Evolutionary conservation across 2,113 vertebrate species (phyloP).

Genomic region (Ammodytes dubius): DNA sequence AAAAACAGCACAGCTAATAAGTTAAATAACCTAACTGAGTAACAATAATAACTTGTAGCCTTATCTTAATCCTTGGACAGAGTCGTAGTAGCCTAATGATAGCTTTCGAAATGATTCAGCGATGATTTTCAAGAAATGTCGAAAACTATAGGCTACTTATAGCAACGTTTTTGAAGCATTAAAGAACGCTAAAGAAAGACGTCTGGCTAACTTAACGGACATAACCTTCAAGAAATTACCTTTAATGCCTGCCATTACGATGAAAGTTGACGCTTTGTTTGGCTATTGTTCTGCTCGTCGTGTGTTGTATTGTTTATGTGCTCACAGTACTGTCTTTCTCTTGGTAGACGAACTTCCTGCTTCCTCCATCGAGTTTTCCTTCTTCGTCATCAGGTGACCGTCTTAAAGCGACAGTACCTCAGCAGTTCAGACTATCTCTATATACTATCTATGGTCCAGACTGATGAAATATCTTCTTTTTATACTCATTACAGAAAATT

Average conservation of each 20-base stretch:
- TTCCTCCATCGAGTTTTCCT: constrained; percentile 58
- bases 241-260: constrained; percentile 85
- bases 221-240: constrained; percentile 61
- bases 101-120: constrained; percentile 35
- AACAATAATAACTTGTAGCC: not conserved
- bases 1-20: not conserved
- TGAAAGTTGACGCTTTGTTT: constrained; percentile 2
- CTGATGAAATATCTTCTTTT: too few species aligned
- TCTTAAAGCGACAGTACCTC: constrained; percentile 73
- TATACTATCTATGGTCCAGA: too few species aligned
- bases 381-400: constrained; percentile 50
- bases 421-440: too few species aligned
- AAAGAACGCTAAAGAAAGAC: not conserved
- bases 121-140: not conserved
- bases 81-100: not conserved
- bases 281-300: constrained; percentile 41
- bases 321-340: constrained; percentile 7
- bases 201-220: not conserved
- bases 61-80: not conserved
- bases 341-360: constrained; percentile 63
- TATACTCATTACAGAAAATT: too few species aligned
- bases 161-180: constrained; percentile 8
- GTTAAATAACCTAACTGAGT: not conserved
- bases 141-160: not conserved
- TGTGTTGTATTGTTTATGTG: constrained; percentile 55